phyloP scores from a whole-genome alignment of 2,113 vertebrate species.

The Stegostoma tigrinum region DNA sequence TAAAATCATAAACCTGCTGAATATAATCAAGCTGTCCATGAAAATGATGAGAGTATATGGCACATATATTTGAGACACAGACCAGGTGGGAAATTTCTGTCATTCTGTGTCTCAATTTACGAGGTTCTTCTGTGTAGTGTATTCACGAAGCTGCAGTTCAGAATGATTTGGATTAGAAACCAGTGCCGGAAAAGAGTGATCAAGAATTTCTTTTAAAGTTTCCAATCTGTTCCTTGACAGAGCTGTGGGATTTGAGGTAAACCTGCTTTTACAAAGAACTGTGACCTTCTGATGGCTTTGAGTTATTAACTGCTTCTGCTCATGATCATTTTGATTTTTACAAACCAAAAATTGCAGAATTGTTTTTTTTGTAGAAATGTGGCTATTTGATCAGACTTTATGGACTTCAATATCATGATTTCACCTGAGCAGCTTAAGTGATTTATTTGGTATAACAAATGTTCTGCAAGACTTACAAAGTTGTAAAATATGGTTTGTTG shows the following conservation, averaged over 20 bases:
- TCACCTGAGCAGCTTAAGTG: constrained; percentile 8
- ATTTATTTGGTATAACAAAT: constrained; percentile 23
- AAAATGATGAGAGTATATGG: neutral
- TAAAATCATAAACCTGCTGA: neutral
- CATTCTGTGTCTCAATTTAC: constrained; percentile 1
- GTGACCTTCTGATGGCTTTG: neutral
- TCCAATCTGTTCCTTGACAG: constrained; percentile 17
- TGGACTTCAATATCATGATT: constrained; percentile 1
- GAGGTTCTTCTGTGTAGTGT: neutral
- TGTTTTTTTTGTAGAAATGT: neutral
- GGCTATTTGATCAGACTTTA: constrained; percentile 20
- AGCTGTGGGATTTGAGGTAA: constrained; percentile 36
- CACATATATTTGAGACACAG: neutral
- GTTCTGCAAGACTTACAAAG: neutral
- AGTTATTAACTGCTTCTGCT: constrained; percentile 32
- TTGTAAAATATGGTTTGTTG: constrained; percentile 17
- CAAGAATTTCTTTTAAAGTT: neutral
- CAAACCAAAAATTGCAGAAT: constrained; percentile 11
- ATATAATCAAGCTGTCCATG: neutral
- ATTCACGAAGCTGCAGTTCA: neutral
- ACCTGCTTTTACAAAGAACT: neutral
- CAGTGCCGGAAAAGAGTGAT: neutral
- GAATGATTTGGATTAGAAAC: constrained; percentile 4
- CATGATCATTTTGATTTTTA: constrained; percentile 27
- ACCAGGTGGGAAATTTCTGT: neutral